Percentiles rank a stretch among this genome's conserved stretches.
These are phyloP conservation scores for Drosophila pseudoananassae DNA, from an alignment of 1,140 invertebrate species.

Conservation along the genomic window DNA sequence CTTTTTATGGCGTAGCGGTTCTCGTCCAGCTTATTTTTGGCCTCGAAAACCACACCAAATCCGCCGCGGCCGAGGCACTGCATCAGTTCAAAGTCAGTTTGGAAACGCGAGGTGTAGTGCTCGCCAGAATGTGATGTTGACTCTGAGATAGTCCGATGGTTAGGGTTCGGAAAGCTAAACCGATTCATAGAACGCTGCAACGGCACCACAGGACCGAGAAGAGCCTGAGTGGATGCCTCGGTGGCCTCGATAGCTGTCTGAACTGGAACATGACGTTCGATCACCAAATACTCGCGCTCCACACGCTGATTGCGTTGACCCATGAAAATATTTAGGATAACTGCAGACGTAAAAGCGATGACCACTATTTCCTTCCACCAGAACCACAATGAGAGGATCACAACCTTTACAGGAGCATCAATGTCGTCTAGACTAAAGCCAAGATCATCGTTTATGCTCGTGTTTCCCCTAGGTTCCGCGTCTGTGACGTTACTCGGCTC, in stretches of 20 bases:
- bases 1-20: slow-evolving; percentile 98
- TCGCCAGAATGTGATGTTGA: slow-evolving; percentile 77
- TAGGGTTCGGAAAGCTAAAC: slow-evolving; percentile 23
- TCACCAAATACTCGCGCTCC: slow-evolving; percentile 82
- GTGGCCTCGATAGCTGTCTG: slow-evolving; percentile 80
- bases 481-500: slow-evolving; percentile 20
- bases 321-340: slow-evolving; percentile 87
- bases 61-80: slow-evolving; percentile 95
- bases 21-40: slow-evolving; percentile 97
- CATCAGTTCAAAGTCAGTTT: slow-evolving; percentile 94
- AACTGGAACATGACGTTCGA: slow-evolving; percentile 84
- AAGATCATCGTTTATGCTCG: slow-evolving; percentile 70
- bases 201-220: slow-evolving; percentile 59
- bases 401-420: slow-evolving; percentile 86
- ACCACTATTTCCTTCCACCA: slow-evolving; percentile 93
- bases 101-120: slow-evolving; percentile 87
- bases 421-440: slow-evolving; percentile 82
- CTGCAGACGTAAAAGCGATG: slow-evolving; percentile 88
- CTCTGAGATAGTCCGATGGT: slow-evolving; percentile 72
- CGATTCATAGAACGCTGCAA: slow-evolving; percentile 47
- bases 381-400: slow-evolving; percentile 90
- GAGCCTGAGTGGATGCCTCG: slow-evolving; percentile 73
- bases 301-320: slow-evolving; percentile 83
- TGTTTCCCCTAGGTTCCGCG: slow-evolving; percentile 35
- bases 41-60: slow-evolving; percentile 98